phyloP scores from a whole-genome alignment of 2,888 invertebrate genomes.

The Tineola bisselliella region DNA sequence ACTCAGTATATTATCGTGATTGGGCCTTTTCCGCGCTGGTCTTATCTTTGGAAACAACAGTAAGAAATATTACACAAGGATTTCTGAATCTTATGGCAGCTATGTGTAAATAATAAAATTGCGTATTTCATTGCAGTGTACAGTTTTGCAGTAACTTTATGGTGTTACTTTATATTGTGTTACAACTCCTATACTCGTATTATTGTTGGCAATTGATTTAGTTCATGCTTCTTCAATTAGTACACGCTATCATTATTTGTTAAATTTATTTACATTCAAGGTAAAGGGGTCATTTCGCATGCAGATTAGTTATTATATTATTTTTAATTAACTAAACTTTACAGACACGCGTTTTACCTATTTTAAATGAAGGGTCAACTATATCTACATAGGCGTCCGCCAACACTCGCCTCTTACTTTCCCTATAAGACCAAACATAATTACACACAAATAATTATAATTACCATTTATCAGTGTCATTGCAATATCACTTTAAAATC shows the following conservation, averaged over 20 bases:
- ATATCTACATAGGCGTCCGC: too few relatives aligned
- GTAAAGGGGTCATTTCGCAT: too few relatives aligned
- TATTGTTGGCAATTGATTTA: constrained; percentile 2
- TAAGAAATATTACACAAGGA: neutral
- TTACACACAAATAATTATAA: too few relatives aligned
- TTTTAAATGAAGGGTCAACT: too few relatives aligned
- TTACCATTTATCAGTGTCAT: neutral
- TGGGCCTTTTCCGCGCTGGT: constrained; percentile 29
- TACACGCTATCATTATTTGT: neutral
- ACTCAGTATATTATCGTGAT: constrained; percentile 16
- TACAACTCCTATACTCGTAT: neutral
- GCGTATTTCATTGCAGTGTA: neutral
- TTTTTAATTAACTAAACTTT: too few relatives aligned
- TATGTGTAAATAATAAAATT: neutral
- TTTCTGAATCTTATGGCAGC: neutral
- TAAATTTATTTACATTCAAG: too few relatives aligned
- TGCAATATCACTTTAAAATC: constrained; percentile 4
- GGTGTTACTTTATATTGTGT: neutral
- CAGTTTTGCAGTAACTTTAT: neutral
- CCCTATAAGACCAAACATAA: neutral
- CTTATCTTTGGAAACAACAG: constrained; percentile 30
- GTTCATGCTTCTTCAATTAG: neutral
- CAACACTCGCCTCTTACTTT: too few relatives aligned
- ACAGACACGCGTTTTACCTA: too few relatives aligned
- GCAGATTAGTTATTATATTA: too few relatives aligned